phyloP scores from a whole-genome alignment of 2,797 vertebrate genomes.

The Monodelphis domestica region DNA sequence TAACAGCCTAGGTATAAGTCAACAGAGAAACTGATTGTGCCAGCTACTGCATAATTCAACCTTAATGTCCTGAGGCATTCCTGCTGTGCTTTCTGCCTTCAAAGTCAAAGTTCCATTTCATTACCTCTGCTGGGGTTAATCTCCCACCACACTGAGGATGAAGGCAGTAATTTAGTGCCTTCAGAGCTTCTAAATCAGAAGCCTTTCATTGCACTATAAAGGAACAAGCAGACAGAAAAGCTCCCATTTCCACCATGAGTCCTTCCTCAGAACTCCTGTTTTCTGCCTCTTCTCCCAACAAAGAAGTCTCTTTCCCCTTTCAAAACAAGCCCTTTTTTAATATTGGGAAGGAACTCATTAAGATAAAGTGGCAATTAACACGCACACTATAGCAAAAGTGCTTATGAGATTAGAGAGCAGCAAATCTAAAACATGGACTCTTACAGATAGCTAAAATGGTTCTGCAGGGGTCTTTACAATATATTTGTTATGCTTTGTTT shows the following conservation, averaged over 20 bases:
- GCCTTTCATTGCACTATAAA: slow-evolving; percentile 3
- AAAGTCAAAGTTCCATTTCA: slow-evolving; percentile 51
- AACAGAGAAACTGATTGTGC: slow-evolving; percentile 32
- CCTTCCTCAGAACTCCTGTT: slow-evolving; percentile 39
- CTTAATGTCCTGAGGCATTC: background rate
- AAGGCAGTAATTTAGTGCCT: slow-evolving; percentile 33
- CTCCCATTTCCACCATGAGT: background rate
- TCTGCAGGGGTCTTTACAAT: slow-evolving; percentile 42
- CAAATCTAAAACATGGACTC: slow-evolving; percentile 33
- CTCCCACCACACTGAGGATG: slow-evolving; percentile 59
- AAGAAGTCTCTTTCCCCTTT: slow-evolving; percentile 37
- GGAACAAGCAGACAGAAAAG: slow-evolving; percentile 48
- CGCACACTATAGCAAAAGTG: slow-evolving; percentile 49
- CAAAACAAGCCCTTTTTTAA: slow-evolving; percentile 48
- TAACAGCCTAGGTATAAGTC: slow-evolving; percentile 41
- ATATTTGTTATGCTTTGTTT: slow-evolving; percentile 64
- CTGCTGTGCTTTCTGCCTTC: slow-evolving; percentile 25
- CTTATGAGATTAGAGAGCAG: slow-evolving; percentile 56
- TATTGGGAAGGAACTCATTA: slow-evolving; percentile 58
- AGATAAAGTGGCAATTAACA: slow-evolving; percentile 69
- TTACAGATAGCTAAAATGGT: slow-evolving; percentile 57
- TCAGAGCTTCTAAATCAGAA: slow-evolving; percentile 55
- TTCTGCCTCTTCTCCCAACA: background rate
- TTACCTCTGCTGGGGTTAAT: slow-evolving; percentile 57
- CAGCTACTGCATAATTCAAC: slow-evolving; percentile 34